Percentiles rank a stretch among this genome's conserved stretches.
Conservation (phyloP, 2,113 vertebrate genomes). For the Spheniscus mendiculus region DNA sequence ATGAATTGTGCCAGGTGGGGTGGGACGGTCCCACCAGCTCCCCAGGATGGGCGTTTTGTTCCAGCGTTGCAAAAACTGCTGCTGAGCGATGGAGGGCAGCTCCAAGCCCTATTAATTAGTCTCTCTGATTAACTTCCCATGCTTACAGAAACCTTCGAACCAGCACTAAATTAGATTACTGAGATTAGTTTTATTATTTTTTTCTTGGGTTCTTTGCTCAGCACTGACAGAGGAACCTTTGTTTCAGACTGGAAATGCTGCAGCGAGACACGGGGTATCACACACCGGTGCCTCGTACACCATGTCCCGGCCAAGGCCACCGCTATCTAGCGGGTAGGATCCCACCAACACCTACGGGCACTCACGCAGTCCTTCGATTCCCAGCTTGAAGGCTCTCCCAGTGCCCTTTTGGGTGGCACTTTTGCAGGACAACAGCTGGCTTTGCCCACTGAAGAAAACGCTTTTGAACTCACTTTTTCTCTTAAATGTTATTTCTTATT, state of each 20-base stretch:
- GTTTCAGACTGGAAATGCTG: not conserved
- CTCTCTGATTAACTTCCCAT: not conserved
- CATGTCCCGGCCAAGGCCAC: fast-evolving
- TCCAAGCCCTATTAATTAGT: not conserved
- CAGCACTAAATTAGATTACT: not conserved
- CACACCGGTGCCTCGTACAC: fast-evolving
- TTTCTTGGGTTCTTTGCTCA: not conserved
- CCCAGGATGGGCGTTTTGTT: fast-evolving
- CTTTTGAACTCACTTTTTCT: not conserved
- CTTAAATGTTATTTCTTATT: not conserved
- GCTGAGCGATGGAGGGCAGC: not conserved
- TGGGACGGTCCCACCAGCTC: not conserved
- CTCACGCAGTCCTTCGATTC: not conserved
- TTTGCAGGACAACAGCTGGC: not conserved
- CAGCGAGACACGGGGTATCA: not conserved
- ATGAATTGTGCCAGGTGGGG: fast-evolving
- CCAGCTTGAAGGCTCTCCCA: not conserved
- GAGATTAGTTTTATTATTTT: not conserved
- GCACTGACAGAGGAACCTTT: not conserved
- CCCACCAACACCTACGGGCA: not conserved
- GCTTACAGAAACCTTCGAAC: not conserved
- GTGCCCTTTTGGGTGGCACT: not conserved
- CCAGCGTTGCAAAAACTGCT: not conserved
- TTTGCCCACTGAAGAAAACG: not conserved
- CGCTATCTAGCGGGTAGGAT: fast-evolving